Base-by-base conservation (phyloP, 2,888 invertebrate genomes). In the Temnothorax rugatulus region DNA sequence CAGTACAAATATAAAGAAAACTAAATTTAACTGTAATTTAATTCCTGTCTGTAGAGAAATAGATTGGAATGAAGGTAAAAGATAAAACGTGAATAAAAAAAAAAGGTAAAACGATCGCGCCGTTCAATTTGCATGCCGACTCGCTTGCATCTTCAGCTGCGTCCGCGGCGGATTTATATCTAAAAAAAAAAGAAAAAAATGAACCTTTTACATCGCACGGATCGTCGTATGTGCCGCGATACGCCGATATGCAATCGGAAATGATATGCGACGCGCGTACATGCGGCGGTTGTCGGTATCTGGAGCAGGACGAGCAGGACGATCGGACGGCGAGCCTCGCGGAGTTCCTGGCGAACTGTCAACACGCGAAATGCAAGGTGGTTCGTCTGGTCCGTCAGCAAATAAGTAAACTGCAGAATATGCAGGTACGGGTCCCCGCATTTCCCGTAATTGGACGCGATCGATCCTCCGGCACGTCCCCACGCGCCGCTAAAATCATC, bases 311-410 rank as follows among this genome's bases (percentile, higher is more conserved):
- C 29, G 41, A 83, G 8, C 74, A 79, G 7, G 61, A 41, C 7
- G 25, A 81, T 7, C 38, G 38, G n/a, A 34, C 47, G 63, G 71
- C 57, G 66, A 81, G 82, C 1, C 82, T 83, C 34, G 88, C 87
- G 11, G 91, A 92, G 21, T 92, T 93, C 61, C 76, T 91, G 75
- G 73, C 61, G 18, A 85, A 85, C 83, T 68, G 93, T 44, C 87
- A 86, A 69, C 93, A 93, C 50, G 74, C 89, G 21, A 93, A 93
- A 87, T 92, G 91, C 83, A 92, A 92, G 86, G 87, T 93, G 77
- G 89, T 92, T 38, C 88, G 86, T 15, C 82, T 93, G 76, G 90
- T 90, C 41, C 91, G 91, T 34, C 85, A 88, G 47, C 93, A 93
- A 87, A 92, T 93, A 74, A 83, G 85, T 84, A 89, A 89, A 84